Base-by-base conservation (phyloP, 2,888 invertebrate genomes). In the Iphiclides podalirius region DNA sequence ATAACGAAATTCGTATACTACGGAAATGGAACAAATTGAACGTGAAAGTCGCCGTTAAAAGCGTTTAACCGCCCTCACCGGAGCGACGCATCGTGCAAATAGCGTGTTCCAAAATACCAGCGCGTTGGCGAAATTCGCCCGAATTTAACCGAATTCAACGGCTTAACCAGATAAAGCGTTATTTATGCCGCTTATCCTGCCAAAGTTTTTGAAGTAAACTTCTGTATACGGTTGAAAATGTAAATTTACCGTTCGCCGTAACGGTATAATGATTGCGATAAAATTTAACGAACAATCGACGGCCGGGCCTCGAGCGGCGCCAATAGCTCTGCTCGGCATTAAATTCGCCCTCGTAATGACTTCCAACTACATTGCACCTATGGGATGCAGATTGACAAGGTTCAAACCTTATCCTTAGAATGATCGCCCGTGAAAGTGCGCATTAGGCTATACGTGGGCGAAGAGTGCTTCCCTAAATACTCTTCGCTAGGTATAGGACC, bases 131-230 rank as follows among this genome's bases (percentile, higher is more conserved):
- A 11, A 31, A 12, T n/a, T 12, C 31, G n/a, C 11, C 31, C 11
- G 2, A 31, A 31, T 26, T 23, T 14, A 26, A 26, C 23, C 39
- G 8, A 13, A 37, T 12, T 17, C 37, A 37, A 23, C 39, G 13
- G 40, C 28, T 40, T 15, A 28, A 28, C 20, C 26, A 14, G 28
- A 40, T 40, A 40, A 40, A 40, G 40, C 28, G 14, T 40, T 40
- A 40, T 28, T 28, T 28, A 40, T 28, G 40, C 9, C 28, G 28
- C 40, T 15, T 15, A 2, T 40, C 31, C 31, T 28, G 28, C 40
- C 40, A 40, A 40, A 28, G 9, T 40, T 28, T 40, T 40, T 15
- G n/a, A 14, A 15, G 28, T 40, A 9, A 26, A 40, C 6, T 40
- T 26, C 39, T 39, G 11, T 15, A 28, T 13, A 40, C 28, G 8